Conservation (phyloP, 2,797 vertebrate genomes). For the Nyctalus aviator region DNA sequence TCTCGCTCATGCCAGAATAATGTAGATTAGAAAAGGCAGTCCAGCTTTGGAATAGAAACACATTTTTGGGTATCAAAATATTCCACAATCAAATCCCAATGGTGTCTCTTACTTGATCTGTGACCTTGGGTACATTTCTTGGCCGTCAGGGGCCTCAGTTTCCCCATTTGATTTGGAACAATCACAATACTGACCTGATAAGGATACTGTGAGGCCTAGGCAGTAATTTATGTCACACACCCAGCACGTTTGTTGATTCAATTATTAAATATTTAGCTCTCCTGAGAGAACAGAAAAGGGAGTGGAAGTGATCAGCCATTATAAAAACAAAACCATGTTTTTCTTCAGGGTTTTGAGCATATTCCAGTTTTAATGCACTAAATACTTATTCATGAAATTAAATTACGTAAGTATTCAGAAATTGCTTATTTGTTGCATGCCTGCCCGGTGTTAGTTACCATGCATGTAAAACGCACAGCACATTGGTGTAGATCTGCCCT, state of each 20-base stretch:
- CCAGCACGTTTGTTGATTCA: neutral
- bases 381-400: neutral
- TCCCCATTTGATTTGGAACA: neutral
- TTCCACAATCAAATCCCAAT: neutral
- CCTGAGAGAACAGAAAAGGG: neutral
- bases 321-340: neutral
- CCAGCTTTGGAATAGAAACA: neutral
- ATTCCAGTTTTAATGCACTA: neutral
- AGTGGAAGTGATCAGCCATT: neutral
- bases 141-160: neutral
- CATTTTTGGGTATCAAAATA: neutral
- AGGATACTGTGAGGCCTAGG: neutral
- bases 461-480: slow-evolving; percentile 39
- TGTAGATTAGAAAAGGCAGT: neutral
- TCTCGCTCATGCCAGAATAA: neutral
- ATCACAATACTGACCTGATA: neutral
- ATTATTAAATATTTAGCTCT: neutral
- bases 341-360: neutral
- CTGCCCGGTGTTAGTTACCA: neutral
- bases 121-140: neutral
- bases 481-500: neutral
- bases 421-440: neutral
- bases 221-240: neutral
- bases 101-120: neutral
- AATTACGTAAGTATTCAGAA: neutral